phyloP scores from a whole-genome alignment of 2,797 vertebrate species.

The Ibycter americanus region DNA sequence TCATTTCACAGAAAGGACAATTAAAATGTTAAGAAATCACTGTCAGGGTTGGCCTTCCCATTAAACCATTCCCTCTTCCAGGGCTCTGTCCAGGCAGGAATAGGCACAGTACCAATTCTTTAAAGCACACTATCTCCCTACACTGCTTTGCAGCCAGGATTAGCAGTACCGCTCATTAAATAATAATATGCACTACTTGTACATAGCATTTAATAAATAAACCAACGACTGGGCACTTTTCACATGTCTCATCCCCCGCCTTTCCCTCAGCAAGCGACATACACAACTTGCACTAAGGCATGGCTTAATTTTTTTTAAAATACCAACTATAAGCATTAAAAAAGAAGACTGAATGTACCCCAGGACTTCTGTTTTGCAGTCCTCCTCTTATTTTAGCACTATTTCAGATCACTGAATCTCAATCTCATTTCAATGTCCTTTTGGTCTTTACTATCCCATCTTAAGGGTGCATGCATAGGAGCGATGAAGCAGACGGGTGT shows the following conservation, averaged over 20 bases:
- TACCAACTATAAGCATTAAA: not conserved
- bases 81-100: not conserved
- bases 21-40: not conserved
- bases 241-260: not conserved
- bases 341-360: not conserved
- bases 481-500: slow-evolving; percentile 43
- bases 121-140: not conserved
- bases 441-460: slow-evolving; percentile 20
- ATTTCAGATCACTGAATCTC: not conserved
- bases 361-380: not conserved
- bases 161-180: not conserved
- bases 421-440: not conserved
- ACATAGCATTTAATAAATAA: slow-evolving; percentile 39
- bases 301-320: not conserved
- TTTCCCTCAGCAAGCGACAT: not conserved
- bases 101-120: not conserved
- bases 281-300: not conserved
- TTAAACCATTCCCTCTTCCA: not conserved
- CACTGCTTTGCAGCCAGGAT: not conserved
- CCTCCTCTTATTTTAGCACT: not conserved
- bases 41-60: not conserved
- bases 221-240: slow-evolving; percentile 13
- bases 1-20: not conserved
- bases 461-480: slow-evolving; percentile 15
- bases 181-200: not conserved